Conservation (phyloP, 2,888 invertebrate species). For the Heliconius aoede region DNA sequence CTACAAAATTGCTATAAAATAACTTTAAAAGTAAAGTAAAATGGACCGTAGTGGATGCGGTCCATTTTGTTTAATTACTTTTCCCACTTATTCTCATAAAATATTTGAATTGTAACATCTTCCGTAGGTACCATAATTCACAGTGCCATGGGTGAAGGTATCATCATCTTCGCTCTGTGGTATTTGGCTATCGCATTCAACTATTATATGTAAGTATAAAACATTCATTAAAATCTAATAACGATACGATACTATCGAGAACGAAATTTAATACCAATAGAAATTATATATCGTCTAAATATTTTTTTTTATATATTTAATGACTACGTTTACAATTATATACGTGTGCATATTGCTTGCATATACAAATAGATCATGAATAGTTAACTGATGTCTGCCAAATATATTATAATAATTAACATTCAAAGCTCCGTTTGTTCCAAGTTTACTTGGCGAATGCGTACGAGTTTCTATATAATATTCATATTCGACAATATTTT, state of each 20-base stretch:
- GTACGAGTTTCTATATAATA: background rate
- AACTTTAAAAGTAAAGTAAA: background rate
- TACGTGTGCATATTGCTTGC: background rate
- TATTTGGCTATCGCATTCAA: conserved; percentile 65
- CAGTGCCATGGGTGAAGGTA: conserved; percentile 55
- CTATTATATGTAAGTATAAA: conserved; percentile 64
- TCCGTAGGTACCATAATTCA: conserved; percentile 20
- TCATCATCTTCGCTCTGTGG: conserved; percentile 70
- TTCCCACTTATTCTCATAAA: too few species aligned
- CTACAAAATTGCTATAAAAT: background rate
- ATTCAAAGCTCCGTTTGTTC: conserved; percentile 16
- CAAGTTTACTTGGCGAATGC: conserved; percentile 25
- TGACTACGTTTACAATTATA: too few species aligned
- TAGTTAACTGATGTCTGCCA: conserved; percentile 27
- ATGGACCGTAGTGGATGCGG: too few species aligned
- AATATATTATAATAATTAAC: conserved; percentile 32
- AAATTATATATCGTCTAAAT: background rate
- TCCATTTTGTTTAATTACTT: too few species aligned
- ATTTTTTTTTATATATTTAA: too few species aligned
- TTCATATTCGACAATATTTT: too few species aligned
- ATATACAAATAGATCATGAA: conserved; percentile 21
- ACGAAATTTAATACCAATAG: background rate
- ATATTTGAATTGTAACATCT: background rate
- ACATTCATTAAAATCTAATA: background rate
- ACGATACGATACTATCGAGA: background rate